phyloP scores from a whole-genome alignment of 23 tunicate genomes.

The Styela clava region DNA sequence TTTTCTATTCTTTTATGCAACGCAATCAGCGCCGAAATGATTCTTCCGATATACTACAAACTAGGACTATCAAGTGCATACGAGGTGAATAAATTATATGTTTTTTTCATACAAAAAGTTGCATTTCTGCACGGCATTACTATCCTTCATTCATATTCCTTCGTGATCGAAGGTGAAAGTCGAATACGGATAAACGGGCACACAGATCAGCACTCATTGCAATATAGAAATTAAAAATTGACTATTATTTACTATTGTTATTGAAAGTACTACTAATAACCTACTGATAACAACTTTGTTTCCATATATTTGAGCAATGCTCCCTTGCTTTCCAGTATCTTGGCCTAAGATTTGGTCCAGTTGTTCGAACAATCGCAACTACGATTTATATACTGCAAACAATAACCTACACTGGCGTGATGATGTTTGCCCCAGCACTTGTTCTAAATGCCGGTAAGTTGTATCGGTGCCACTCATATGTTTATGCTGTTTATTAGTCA shows the following conservation, averaged over 20 bases:
- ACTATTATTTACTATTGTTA: too few relatives aligned
- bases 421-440: conserved; percentile 70
- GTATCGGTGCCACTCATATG: too few relatives aligned
- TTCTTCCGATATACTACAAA: conserved; percentile 11
- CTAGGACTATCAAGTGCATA: neutral
- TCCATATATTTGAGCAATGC: too few relatives aligned
- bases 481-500: too few relatives aligned
- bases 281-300: too few relatives aligned
- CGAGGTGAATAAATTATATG: conserved; percentile 7
- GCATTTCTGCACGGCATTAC: conserved; percentile 26
- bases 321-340: neutral
- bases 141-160: too few relatives aligned
- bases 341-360: conserved; percentile 34
- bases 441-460: conserved; percentile 54
- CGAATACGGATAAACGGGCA: too few relatives aligned
- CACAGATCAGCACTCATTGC: too few relatives aligned
- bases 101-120: neutral
- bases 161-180: too few relatives aligned
- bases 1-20: neutral
- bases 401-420: conserved; percentile 50
- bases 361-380: conserved; percentile 44
- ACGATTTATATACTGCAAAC: conserved; percentile 58
- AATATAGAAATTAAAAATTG: too few relatives aligned
- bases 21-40: neutral
- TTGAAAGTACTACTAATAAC: too few relatives aligned